These are phyloP conservation scores for Tyrannus savana DNA, from an alignment of 2,113 vertebrate species.

Conservation along the genomic window DNA sequence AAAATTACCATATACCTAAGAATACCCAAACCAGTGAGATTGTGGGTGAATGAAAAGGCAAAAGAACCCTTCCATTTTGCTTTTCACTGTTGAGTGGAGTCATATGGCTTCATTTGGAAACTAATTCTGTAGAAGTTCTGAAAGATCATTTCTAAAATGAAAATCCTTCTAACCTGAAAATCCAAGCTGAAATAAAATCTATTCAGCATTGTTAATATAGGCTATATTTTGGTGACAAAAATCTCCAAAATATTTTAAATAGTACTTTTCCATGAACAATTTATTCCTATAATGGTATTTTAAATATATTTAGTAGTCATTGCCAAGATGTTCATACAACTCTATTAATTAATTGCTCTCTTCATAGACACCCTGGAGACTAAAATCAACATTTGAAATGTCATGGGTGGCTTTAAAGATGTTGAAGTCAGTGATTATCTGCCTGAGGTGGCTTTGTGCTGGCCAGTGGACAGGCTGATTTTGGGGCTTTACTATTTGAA, in stretches of 20 bases:
- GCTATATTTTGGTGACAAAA: background rate
- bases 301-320: background rate
- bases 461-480: background rate
- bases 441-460: background rate
- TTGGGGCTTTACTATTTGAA: background rate
- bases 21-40: background rate
- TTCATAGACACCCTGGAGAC: background rate
- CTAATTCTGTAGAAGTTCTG: background rate
- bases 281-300: background rate
- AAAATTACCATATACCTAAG: background rate
- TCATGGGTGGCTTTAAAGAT: background rate
- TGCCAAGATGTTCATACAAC: background rate
- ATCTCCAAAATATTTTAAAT: background rate
- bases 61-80: background rate
- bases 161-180: background rate
- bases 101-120: background rate
- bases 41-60: background rate
- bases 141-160: background rate
- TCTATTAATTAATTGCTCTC: background rate
- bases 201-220: background rate
- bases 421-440: background rate
- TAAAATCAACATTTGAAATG: slow-evolving; percentile 9
- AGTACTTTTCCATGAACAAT: background rate
- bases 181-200: background rate
- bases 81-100: background rate